Conservation (phyloP, 2,888 invertebrate genomes). For the Platerodrilus igneus region DNA sequence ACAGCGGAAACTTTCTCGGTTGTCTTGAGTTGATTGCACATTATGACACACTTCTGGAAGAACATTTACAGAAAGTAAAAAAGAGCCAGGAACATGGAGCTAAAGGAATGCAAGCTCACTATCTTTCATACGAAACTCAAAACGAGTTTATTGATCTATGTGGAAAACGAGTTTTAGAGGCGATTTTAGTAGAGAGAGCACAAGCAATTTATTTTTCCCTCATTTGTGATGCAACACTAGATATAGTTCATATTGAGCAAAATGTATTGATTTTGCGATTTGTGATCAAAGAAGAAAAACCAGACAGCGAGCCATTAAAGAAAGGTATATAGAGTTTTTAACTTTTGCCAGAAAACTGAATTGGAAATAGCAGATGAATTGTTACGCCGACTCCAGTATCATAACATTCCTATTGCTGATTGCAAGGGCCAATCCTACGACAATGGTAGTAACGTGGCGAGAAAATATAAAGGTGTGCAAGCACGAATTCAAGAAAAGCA, state of each 20-base stretch:
- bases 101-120: neutral
- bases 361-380: conserved; percentile 2
- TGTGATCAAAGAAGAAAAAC: too few species aligned
- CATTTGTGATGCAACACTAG: neutral
- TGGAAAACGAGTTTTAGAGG: conserved; percentile 2
- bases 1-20: conserved; percentile 5
- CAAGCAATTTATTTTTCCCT: conserved; percentile 1
- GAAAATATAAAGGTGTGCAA: conserved; percentile 2
- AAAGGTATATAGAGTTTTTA: neutral
- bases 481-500: neutral
- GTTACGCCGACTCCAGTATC: neutral
- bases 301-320: too few species aligned
- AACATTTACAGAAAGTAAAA: conserved; percentile 10
- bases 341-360: conserved; percentile 3
- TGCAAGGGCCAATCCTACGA: conserved; percentile 1
- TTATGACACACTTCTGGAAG: conserved; percentile 9
- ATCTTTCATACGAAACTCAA: conserved; percentile 1
- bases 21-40: conserved; percentile 11
- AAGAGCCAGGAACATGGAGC: conserved; percentile 7
- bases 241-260: neutral
- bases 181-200: neutral
- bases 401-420: too few species aligned
- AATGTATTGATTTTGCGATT: too few species aligned
- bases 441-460: conserved; percentile 1
- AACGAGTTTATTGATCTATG: neutral